Base-by-base conservation (phyloP, 1,140 invertebrate genomes). In the Pogonognathellus flavescens region DNA sequence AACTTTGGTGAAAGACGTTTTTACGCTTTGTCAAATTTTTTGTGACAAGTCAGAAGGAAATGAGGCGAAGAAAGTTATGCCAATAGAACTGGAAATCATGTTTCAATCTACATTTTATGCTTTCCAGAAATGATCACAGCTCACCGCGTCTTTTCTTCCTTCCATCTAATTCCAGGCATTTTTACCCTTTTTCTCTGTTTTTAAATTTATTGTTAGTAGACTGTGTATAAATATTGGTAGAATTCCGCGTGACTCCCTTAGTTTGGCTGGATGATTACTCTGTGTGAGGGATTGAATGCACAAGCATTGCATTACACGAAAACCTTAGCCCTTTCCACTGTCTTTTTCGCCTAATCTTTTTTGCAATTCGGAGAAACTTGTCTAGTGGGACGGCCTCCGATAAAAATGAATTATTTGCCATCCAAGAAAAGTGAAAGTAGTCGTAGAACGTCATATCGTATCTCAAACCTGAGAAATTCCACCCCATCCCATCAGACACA, bases 401-500 rank as follows among this genome's bases (percentile, higher is more conserved):
- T 84, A 84, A 84, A 84, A 84, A 84, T 84, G 84, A 84, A 80
- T 84, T 84, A 84, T 84, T 84, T 84, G 50, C 84, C 72, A 72
- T 62, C 53, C 18, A 84, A 72, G 22, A 66, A 49, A 84, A 53
- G 22, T 80, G 59, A 66, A 53, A 41, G 72, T 72, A 70, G n/a
- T 41, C 13, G 31, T 76, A 50, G 41, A 49, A 16, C 7, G 31
- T 41, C 31, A 41, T 41, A 41, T 41, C 31, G 31, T 41, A 41
- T 41, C 31, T 41, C 31, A 41, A 41, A 41, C 31, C 31, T 41
- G 31, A 41, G 31, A 41, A 41, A 41, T 41, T 41, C 31, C 31
- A 41, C 31, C 31, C 31, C 31, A 41, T 41, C 31, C 31, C 31
- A 41, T 41, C 31, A 41, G 31, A 41, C 31, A 41, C 31, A 41